phyloP scores from a whole-genome alignment of 1,140 invertebrate species.

The Helicoverpa zea region DNA sequence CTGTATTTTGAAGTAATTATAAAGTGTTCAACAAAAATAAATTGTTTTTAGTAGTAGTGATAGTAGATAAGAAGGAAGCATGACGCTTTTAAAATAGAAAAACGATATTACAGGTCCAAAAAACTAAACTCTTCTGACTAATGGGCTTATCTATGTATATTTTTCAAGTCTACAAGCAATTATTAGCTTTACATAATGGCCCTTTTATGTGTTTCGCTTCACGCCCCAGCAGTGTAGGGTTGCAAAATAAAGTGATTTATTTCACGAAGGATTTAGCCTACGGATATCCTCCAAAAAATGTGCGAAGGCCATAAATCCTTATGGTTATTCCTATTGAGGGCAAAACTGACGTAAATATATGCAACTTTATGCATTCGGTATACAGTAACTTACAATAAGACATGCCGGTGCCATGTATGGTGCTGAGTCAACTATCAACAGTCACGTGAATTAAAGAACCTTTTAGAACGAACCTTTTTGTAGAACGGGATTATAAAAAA shows the following conservation, averaged over 20 bases:
- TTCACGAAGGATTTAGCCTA: neutral
- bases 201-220: conserved; percentile 31
- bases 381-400: conserved; percentile 46
- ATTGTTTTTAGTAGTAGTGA: neutral
- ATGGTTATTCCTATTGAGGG: neutral
- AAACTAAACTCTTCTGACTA: neutral
- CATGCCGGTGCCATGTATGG: conserved; percentile 70
- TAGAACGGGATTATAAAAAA: no score
- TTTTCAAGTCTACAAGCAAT: neutral
- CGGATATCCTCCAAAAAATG: neutral
- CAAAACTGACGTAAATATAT: conserved; percentile 41
- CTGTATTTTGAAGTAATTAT: neutral
- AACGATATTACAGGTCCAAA: no score
- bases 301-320: neutral
- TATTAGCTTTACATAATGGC: conserved; percentile 27
- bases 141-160: neutral
- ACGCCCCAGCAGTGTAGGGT: conserved; percentile 25
- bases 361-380: conserved; percentile 51
- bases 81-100: no score
- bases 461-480: conserved; percentile 42
- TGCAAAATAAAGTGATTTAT: conserved; percentile 42
- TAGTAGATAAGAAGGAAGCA: neutral
- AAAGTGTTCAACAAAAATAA: neutral
- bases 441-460: conserved; percentile 70
- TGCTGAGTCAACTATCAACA: conserved; percentile 60